Base-by-base conservation (phyloP, 2,113 vertebrate genomes). In the Mixornis gularis region DNA sequence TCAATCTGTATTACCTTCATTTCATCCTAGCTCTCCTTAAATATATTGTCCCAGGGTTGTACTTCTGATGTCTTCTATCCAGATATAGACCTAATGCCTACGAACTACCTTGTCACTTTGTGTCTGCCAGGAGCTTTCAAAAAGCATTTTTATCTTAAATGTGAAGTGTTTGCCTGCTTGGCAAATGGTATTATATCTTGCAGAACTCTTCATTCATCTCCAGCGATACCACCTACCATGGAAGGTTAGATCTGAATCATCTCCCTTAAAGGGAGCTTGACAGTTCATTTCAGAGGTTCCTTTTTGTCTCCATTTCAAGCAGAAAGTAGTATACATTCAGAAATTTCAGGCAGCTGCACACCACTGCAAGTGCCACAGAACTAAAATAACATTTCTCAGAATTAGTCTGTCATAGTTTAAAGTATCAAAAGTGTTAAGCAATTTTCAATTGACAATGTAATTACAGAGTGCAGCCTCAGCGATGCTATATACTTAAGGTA, bases 381-480 rank as follows among this genome's bases (percentile, higher is more conserved):
- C 59, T 83, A 89, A 93, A 96, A 90, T 88, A 95, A 86, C 87
- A 34, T 85, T 92, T 86, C 65, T 91, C 70, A 88, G 83, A 93
- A 96, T 95, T 91, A 91, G 40, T 51, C 94, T 95, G 90, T 95
- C 95, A 93, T 38, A 79, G 48, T 93, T 93, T 95, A 81, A 94
- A 89, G 68, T 78, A 87, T 94, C 81, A 76, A 72, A 90, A 93
- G 80, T 69, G 85, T 78, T 84, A 97, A 94, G 92, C 66, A 87
- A 92, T 89, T 94, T 90, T 79, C 82, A 69, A 82, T 5, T 90
- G 95, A 95, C 94, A 94, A 27, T 55, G 79, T 94, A 96, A 97
- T 96, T 96, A 95, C 77, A 94, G 70, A 70, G 46, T 46, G 65
- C 79, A 90, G 82, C 38, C 65, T 2, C 63, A 79, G 34, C 36